Evolutionary conservation across 2,888 invertebrate genomes (phyloP), one percentile per base, ranked within the genome.

Genomic region (Dioctria linearis): DNA sequence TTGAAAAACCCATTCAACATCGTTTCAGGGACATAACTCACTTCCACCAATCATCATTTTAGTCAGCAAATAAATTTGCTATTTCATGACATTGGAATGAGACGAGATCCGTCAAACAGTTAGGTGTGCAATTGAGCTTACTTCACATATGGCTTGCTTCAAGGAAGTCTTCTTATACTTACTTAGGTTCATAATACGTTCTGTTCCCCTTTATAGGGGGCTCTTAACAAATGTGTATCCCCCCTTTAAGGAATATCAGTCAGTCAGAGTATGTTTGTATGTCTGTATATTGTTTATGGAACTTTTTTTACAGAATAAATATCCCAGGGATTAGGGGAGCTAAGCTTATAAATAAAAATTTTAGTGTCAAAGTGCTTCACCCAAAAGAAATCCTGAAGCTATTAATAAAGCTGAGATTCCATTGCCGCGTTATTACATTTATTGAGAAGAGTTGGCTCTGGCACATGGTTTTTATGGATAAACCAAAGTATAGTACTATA

Each of bases 281-380:
- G 5, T n/a, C 43, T 46, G 57, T 13, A 5, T 6, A 8, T 13
- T n/a, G 46, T 25, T 25, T 25, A 1, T 25, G 25, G 25, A 25
- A 2, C 25, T 1, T 25, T 25, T 25, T 25, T 25, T 25, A 25
- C 25, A 66, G 43, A 46, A 67, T 43, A 67, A 43, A 43, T 46
- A 42, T 67, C 25, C 25, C 3, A n/a, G 49, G 25, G 37, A 5
- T 25, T 25, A 25, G 25, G 25, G 25, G 25, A 25, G 25, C 5
- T 42, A 11, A 67, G 9, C 43, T 25, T 11, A 67, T 46, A 67
- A 67, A 67, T 67, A 67, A 67, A 67, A 67, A 67, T 46, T 67
- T 67, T 43, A 25, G 67, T 67, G 67, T 43, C 5, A 43, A 67
- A 67, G 42, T 43, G 63, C 11, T 25, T 42, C 66, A n/a, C 5